Evolutionary conservation across 2,888 invertebrate species (phyloP).

Genomic region (Drosophila ustulata): DNA sequence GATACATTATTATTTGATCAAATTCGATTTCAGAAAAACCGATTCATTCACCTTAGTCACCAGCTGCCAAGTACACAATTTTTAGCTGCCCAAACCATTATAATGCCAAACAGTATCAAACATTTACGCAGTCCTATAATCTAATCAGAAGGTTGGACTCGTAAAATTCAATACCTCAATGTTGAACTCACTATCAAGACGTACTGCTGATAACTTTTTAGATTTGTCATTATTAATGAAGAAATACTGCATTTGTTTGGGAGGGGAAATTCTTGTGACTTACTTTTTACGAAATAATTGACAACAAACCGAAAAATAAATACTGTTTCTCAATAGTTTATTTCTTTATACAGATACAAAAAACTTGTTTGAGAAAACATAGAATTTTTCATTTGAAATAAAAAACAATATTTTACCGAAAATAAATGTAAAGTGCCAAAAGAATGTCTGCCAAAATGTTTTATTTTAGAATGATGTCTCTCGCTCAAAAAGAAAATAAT

Average conservation of each 20-base stretch:
- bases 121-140: not conserved
- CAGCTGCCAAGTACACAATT: not conserved
- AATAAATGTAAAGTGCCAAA: too few species aligned
- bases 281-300: not conserved
- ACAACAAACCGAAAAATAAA: not conserved
- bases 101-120: slow-evolving; percentile 1
- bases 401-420: too few species aligned
- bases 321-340: not conserved
- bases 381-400: too few species aligned
- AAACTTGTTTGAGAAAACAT: too few species aligned
- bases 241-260: not conserved
- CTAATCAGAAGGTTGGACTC: not conserved
- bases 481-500: too few species aligned
- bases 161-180: not conserved
- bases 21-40: too few species aligned
- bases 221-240: not conserved
- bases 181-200: not conserved
- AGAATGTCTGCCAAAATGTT: too few species aligned
- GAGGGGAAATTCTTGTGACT: not conserved
- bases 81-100: not conserved
- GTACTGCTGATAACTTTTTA: not conserved
- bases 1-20: too few species aligned
- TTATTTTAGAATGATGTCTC: too few species aligned
- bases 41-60: not conserved
- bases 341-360: too few species aligned